Evolutionary conservation across 2,797 vertebrate species (phyloP).

Genomic region (Odontamblyopus lacepedii): DNA sequence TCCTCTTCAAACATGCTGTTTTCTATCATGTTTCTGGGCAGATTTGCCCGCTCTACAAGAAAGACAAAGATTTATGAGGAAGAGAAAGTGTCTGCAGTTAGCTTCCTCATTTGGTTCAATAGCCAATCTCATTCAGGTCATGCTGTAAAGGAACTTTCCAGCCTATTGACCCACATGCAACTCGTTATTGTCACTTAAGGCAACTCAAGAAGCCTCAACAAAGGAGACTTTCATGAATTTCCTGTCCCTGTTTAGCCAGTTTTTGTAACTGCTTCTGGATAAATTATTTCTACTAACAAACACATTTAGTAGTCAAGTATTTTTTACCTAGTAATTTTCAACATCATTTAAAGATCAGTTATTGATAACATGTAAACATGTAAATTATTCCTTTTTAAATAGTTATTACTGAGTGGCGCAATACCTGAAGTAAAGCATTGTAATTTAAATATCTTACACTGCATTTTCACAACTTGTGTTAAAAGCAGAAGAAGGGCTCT

Average conservation of each 20-base stretch:
- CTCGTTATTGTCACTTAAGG: constrained; percentile 10
- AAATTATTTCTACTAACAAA: neutral
- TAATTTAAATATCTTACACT: neutral
- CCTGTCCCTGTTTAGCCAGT: constrained; percentile 29
- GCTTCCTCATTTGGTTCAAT: neutral
- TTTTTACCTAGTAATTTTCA: neutral
- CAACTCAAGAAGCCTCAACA: constrained; percentile 25
- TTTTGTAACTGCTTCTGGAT: neutral
- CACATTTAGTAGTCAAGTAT: neutral
- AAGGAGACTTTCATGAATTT: constrained; percentile 35
- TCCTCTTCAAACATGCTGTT: constrained; percentile 99
- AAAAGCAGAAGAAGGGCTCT: constrained; percentile 22
- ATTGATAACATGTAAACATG: neutral
- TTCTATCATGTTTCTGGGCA: constrained; percentile 99
- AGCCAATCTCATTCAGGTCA: neutral
- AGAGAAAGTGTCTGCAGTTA: neutral
- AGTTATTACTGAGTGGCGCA: neutral
- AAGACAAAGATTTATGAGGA: constrained; percentile 32
- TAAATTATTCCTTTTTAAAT: neutral
- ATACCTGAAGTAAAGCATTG: neutral
- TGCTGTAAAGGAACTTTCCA: neutral
- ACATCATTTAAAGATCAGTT: neutral
- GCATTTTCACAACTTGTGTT: neutral
- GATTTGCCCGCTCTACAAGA: constrained; percentile 82
- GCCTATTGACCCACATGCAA: constrained; percentile 4